A percentile compares a stretch with the other conserved stretches of the same genome.
Evolutionary conservation across 2,113 vertebrate species (phyloP).

Genomic region (Pelmatolapia mariae): DNA sequence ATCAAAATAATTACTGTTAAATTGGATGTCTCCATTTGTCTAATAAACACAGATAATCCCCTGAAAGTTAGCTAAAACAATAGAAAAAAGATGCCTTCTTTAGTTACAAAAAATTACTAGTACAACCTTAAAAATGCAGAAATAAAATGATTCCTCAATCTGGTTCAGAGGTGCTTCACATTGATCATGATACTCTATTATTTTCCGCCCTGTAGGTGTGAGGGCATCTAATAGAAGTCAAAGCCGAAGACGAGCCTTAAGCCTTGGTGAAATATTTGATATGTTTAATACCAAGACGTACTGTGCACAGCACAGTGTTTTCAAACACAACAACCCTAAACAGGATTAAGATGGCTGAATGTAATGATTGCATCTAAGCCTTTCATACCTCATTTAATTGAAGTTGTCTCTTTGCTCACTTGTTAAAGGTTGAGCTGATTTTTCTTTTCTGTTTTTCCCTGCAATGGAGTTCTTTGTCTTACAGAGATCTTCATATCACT

Average conservation of each 20-base stretch:
- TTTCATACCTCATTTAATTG: slow-evolving; percentile 49
- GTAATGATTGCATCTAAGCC: slow-evolving; percentile 32
- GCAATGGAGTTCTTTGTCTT: not conserved
- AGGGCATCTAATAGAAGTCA: slow-evolving; percentile 9
- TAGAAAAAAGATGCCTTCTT: not conserved
- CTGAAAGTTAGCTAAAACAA: not conserved
- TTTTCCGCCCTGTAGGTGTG: not conserved
- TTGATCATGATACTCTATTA: slow-evolving; percentile 1
- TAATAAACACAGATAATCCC: slow-evolving; percentile 20
- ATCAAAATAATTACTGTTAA: not conserved
- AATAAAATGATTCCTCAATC: not conserved
- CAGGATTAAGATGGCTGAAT: slow-evolving; percentile 36
- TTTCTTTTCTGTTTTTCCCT: not conserved
- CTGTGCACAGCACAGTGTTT: slow-evolving; percentile 16
- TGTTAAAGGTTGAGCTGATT: not conserved
- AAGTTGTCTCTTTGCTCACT: not conserved
- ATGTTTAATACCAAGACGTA: slow-evolving; percentile 40
- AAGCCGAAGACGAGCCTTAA: slow-evolving; percentile 25
- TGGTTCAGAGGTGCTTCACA: not conserved
- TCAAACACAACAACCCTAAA: slow-evolving; percentile 40
- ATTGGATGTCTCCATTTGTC: slow-evolving; percentile 15
- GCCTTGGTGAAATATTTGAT: slow-evolving; percentile 46
- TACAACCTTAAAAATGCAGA: not conserved
- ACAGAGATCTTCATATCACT: not conserved
- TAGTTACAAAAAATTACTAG: not conserved